Conservation (phyloP, 2,797 vertebrate genomes). For the Tiaroga cobitis region DNA sequence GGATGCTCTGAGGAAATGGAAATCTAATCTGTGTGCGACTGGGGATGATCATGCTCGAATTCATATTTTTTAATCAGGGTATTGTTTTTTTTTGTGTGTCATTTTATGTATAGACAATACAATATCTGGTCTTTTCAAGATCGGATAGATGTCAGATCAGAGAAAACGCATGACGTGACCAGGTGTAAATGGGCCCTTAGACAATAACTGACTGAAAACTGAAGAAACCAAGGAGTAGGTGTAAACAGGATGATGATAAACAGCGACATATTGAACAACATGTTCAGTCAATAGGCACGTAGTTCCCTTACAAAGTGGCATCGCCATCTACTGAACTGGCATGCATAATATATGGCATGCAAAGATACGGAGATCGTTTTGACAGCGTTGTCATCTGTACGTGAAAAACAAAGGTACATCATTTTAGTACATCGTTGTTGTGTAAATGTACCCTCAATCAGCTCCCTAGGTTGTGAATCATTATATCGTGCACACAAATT, state of each 20-base stretch:
- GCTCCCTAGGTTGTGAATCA: no score
- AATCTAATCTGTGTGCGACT: background rate
- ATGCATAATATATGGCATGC: background rate
- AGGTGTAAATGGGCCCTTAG: background rate
- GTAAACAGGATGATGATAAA: background rate
- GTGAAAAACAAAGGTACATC: background rate
- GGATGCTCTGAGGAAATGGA: conserved; percentile 10
- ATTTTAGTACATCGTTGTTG: background rate
- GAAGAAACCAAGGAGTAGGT: background rate
- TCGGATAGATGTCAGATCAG: no score
- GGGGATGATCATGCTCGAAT: background rate
- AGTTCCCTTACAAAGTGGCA: background rate
- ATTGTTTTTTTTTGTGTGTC: background rate
- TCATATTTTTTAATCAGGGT: background rate
- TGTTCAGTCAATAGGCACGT: no score
- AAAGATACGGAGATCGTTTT: background rate
- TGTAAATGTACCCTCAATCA: background rate
- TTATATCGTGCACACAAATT: no score
- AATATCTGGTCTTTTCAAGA: background rate
- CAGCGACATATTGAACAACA: background rate
- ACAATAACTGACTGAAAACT: background rate
- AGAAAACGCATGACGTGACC: background rate
- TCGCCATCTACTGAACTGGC: background rate
- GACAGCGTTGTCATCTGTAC: background rate
- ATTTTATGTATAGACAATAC: background rate